A percentile compares a stretch with the other conserved stretches of the same genome.
Evolutionary conservation across 2,797 vertebrate species (phyloP).

Genomic region (Rachycentron canadum): DNA sequence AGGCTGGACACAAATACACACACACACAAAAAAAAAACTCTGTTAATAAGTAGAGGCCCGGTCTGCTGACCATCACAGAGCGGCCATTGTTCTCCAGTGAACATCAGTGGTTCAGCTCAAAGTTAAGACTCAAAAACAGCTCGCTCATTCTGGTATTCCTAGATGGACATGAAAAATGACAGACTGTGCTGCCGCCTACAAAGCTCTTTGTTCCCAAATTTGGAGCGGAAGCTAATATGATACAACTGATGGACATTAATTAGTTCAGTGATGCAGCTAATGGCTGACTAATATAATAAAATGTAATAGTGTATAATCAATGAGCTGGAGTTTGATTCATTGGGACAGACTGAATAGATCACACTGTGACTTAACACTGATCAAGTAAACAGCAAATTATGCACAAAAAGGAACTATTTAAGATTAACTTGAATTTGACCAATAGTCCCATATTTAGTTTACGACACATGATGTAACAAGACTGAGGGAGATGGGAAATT

Average conservation of each 20-base stretch:
- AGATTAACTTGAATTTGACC: no score
- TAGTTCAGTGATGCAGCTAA: neutral
- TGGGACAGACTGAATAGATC: no score
- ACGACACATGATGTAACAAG: no score
- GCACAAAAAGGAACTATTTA: neutral
- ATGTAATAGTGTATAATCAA: neutral
- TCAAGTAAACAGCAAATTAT: no score
- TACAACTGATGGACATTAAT: neutral
- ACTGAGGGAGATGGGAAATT: no score
- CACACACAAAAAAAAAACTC: conserved; percentile 19
- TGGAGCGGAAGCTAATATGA: neutral
- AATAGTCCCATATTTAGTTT: no score
- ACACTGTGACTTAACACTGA: no score
- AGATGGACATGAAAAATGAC: neutral
- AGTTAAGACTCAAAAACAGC: conserved; percentile 37
- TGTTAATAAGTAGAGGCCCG: conserved; percentile 48
- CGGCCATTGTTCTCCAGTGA: conserved; percentile 52
- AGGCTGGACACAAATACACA: conserved; percentile 12
- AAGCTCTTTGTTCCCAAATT: neutral
- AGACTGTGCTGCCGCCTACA: conserved; percentile 4
- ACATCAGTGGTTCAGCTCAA: conserved; percentile 27
- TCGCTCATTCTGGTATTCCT: conserved; percentile 1
- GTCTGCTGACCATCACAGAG: conserved; percentile 53
- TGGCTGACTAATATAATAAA: neutral
- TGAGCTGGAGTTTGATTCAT: neutral